These are phyloP conservation scores for Zapus hudsonius DNA, from an alignment of 2,113 vertebrate species.

Conservation along the genomic window DNA sequence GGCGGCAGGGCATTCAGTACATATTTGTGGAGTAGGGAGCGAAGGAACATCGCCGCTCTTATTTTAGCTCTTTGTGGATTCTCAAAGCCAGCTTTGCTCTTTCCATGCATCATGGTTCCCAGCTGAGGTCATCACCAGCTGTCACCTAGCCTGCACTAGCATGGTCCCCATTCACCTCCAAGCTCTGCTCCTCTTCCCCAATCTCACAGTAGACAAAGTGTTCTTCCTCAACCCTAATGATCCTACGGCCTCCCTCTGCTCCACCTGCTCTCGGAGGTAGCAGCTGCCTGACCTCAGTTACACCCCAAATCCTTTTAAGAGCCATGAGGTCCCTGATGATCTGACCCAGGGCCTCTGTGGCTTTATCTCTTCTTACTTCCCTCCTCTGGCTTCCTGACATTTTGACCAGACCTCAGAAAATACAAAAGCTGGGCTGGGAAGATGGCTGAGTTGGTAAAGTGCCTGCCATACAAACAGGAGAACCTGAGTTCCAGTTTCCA, in stretches of 20 bases:
- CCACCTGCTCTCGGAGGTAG: neutral
- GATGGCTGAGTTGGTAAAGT: too few relatives aligned
- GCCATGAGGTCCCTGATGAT: neutral
- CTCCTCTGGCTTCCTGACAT: neutral
- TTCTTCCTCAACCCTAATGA: neutral
- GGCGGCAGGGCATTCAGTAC: neutral
- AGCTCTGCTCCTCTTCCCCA: neutral
- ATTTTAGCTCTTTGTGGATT: neutral
- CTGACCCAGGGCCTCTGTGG: neutral
- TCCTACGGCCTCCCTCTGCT: neutral
- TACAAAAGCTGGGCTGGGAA: too few relatives aligned
- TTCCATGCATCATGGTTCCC: neutral
- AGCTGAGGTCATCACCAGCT: neutral
- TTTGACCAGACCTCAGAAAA: neutral
- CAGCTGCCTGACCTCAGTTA: neutral
- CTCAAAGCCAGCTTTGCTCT: neutral
- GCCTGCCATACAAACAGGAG: too few relatives aligned
- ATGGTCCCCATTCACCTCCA: neutral
- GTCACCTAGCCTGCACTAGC: neutral
- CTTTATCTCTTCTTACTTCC: neutral
- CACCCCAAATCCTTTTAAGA: neutral
- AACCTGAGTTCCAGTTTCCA: too few relatives aligned
- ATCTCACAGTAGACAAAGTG: fast-evolving
- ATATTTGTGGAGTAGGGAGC: neutral
- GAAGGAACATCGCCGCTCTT: neutral